Conservation (phyloP, 92 coral and sea anemone species). For the Epizoanthus rinbou region DNA sequence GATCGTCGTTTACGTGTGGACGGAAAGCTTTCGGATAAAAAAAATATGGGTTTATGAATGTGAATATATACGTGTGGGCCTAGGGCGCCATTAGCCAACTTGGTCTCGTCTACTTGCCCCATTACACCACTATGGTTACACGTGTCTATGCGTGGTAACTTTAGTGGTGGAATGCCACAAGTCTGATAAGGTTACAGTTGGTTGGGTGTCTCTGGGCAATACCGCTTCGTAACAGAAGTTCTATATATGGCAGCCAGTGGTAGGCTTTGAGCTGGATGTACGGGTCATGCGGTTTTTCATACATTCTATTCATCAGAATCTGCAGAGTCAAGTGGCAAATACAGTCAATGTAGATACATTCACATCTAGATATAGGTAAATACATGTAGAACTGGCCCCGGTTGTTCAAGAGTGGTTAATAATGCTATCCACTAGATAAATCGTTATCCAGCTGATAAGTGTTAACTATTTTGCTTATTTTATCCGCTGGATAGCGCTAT, state of each 20-base stretch:
- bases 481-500: too few relatives aligned
- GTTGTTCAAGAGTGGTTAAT: too few relatives aligned
- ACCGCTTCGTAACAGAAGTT: conserved; percentile 82
- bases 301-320: conserved; percentile 84
- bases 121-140: too few relatives aligned
- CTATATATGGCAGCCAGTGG: conserved; percentile 94
- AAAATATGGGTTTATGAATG: too few relatives aligned
- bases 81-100: not conserved
- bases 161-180: conserved; percentile 68
- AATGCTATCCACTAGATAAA: too few relatives aligned
- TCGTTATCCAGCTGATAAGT: too few relatives aligned
- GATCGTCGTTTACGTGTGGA: too few relatives aligned
- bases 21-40: too few relatives aligned
- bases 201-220: conserved; percentile 82
- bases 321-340: conserved; percentile 1
- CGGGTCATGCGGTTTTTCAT: conserved; percentile 82
- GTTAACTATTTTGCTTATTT: too few relatives aligned
- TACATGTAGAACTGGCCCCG: too few relatives aligned
- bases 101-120: too few relatives aligned
- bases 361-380: not conserved
- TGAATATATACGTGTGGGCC: too few relatives aligned
- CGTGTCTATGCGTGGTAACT: not conserved
- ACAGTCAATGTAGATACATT: not conserved
- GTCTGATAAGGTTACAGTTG: conserved; percentile 80
- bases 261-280: conserved; percentile 66